phyloP scores from a whole-genome alignment of 2,888 invertebrate species.

The Drosophila neutralis region DNA sequence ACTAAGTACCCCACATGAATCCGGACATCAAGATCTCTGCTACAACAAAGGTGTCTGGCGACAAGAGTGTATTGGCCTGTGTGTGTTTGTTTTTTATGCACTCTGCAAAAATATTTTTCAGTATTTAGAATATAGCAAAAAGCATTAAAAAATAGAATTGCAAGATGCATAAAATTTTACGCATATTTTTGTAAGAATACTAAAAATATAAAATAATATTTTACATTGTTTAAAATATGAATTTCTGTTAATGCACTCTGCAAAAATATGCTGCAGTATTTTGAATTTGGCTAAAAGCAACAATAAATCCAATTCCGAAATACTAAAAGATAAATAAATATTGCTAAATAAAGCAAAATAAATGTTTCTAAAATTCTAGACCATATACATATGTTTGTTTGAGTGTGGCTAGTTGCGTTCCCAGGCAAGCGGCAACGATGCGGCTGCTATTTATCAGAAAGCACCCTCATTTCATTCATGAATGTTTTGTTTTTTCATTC shows the following conservation, averaged over 20 bases:
- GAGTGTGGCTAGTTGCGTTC: constrained; percentile 14
- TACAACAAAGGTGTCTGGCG: constrained; percentile 69
- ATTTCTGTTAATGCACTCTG: neutral
- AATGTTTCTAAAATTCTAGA: too few species aligned
- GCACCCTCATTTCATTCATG: constrained; percentile 44
- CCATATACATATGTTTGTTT: neutral
- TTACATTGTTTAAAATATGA: neutral
- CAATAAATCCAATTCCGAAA: too few species aligned
- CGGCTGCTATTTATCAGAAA: constrained; percentile 43
- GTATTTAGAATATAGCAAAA: neutral
- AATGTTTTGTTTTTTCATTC: constrained; percentile 42
- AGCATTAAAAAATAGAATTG: too few species aligned
- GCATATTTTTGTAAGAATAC: neutral
- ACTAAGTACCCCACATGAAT: constrained; percentile 57
- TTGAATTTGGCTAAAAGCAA: too few species aligned
- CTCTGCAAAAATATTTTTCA: neutral
- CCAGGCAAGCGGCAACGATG: constrained; percentile 29
- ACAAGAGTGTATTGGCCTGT: constrained; percentile 17
- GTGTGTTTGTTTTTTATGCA: constrained; percentile 15
- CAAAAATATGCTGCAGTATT: neutral
- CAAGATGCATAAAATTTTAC: too few species aligned
- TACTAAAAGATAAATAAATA: neutral
- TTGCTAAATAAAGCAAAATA: too few species aligned
- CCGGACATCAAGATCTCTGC: constrained; percentile 70
- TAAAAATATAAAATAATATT: neutral